These are phyloP conservation scores for Pagrus major DNA, from an alignment of 2,113 vertebrate genomes.

Conservation along the genomic window DNA sequence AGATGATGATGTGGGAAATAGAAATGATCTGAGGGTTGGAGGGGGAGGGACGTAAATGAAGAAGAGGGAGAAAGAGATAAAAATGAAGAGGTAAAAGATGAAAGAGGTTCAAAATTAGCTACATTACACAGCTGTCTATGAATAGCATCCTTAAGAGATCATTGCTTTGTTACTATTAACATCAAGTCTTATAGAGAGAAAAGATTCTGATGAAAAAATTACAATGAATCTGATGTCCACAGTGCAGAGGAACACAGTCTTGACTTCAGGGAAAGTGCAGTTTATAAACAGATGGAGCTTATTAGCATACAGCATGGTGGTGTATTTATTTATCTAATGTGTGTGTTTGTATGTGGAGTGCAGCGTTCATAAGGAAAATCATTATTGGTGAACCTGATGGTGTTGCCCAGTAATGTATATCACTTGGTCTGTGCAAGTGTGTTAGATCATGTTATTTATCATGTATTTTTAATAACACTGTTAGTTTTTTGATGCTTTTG, in stretches of 20 bases:
- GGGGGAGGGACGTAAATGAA: conserved; percentile 8
- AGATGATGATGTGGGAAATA: conserved; percentile 65
- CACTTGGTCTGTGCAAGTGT: not conserved
- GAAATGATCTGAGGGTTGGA: conserved; percentile 27
- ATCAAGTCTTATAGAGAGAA: not conserved
- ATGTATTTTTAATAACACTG: conserved; percentile 1
- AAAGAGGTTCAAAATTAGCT: not conserved
- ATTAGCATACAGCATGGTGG: conserved; percentile 43
- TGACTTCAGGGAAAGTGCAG: conserved; percentile 43
- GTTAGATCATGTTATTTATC: conserved; percentile 13
- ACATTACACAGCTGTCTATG: not conserved
- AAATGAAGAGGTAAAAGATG: not conserved
- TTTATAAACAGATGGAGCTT: conserved; percentile 62
- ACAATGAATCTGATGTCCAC: not conserved
- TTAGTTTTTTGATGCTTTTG: not conserved
- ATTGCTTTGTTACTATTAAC: not conserved
- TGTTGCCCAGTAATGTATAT: not conserved
- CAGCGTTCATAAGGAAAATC: conserved; percentile 19
- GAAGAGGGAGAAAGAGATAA: not conserved
- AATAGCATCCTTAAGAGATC: not conserved
- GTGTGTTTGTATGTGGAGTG: conserved; percentile 21
- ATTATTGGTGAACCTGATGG: not conserved
- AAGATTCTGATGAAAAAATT: conserved; percentile 6
- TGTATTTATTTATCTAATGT: conserved; percentile 33
- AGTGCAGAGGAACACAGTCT: conserved; percentile 23